Base-by-base conservation (phyloP, 2,888 invertebrate genomes). In the Pharmacophagus antenor region DNA sequence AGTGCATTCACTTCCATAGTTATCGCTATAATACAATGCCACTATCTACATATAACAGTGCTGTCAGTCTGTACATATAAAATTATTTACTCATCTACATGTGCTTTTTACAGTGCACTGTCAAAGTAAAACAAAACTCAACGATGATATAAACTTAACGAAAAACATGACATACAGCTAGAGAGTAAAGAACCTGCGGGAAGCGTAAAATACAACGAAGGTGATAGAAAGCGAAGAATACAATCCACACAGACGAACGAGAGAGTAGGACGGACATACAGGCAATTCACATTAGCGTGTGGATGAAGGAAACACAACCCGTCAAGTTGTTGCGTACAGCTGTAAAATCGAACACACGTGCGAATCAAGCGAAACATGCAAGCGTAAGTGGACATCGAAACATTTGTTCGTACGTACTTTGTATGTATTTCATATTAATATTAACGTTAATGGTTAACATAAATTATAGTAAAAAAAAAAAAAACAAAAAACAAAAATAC, bases 271-370 rank as follows among this genome's bases (percentile, higher is more conserved):
- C 78, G 77, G 67, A 74, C 64, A 79, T 69, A 78, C 78, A 81
- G 85, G 80, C 81, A 82, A 76, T 69, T 64, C 70, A 78, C 72
- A 75, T 65, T 70, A 84, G 79, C 76, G 80, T 84, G 82, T 76
- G 74, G 70, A 81, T 85, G 86, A 84, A 76, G 72, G n/a, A 71
- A 72, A 76, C 81, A 82, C 84, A 86, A 85, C 93, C 90, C 76
- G 76, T 79, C 73, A 72, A 72, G 73, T 69, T 71, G 77, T 84
- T 84, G 85, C 73, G 80, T 81, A 73, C 70, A 70, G 71, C 72
- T 20, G 37, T 73, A 66, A 71, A 62, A 62, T n/a, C n/a, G n/a
- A n/a, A 67, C 69, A 67, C 70, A 74, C 83, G 88, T 90, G 87
- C 88, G 80, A 74, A 69, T 56, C 76, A 74, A 84, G 84, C 87